phyloP scores from a whole-genome alignment of 1,140 invertebrate species.

The Steinernema feltiae region DNA sequence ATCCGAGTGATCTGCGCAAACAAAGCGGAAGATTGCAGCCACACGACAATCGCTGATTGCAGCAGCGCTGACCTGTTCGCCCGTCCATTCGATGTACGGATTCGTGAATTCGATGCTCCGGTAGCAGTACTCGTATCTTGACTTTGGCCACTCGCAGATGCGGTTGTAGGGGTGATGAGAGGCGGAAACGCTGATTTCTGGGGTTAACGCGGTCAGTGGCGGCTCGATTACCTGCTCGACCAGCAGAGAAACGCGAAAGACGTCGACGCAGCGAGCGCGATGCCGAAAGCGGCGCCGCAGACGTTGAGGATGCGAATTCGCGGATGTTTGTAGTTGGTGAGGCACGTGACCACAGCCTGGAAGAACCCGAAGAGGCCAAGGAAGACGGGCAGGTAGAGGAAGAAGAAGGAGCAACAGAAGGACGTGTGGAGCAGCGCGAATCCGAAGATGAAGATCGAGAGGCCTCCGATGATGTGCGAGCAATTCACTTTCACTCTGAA shows the following conservation, averaged over 20 bases:
- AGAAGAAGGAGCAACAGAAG: conserved; percentile 11
- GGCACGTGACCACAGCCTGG: neutral
- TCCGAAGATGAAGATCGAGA: neutral
- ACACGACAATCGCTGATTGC: neutral
- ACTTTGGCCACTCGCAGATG: neutral
- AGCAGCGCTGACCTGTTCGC: neutral
- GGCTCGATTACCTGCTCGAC: neutral
- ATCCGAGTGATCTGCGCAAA: no score
- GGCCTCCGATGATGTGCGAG: neutral
- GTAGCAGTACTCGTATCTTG: neutral
- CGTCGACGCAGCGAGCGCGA: neutral
- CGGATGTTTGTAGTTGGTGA: neutral
- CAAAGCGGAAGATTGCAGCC: neutral
- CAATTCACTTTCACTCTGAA: neutral
- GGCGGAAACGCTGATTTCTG: neutral
- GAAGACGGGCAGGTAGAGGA: neutral
- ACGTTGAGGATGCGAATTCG: neutral
- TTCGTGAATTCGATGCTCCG: conserved; percentile 7
- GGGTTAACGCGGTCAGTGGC: neutral
- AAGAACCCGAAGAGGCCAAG: neutral
- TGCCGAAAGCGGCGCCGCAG: neutral
- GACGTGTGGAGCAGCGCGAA: neutral
- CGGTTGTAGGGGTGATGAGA: neutral
- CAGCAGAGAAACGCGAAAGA: neutral
- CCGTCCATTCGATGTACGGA: conserved; percentile 1